Base-by-base conservation (phyloP, 2,113 vertebrate genomes). In the Mus spicilegus region DNA sequence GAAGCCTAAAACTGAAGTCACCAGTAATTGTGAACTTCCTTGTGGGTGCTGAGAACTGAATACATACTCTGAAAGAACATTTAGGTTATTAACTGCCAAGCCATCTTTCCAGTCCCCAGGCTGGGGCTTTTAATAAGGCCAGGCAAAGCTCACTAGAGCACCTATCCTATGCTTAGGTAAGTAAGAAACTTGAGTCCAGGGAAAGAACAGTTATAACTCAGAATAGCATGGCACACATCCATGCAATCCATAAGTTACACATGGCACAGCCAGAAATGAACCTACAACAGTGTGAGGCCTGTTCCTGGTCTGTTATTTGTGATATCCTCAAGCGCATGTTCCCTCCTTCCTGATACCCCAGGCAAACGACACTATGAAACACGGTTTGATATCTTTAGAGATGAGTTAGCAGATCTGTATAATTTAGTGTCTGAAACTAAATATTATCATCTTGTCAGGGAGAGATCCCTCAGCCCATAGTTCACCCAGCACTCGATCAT, bases 371-470 rank as follows among this genome's bases (percentile, higher is more conserved):
- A 30, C 33, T 63, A 1, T 54, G 94, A 80, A 73, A 95, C 95
- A 67, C 8, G 51, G 24, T 36, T 77, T 81, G 24, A 12, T 30
- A 87, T 81, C 81, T 92, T 81, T 24, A 17, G 46, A 19, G 90
- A 92, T 89, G 90, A 95, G 61, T 93, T 51, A 94, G 61, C 81
- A 94, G 96, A 78, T 93, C 36, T 86, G 30, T 58, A 6, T 89
- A 77, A 96, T 91, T 96, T 86, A 85, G 85, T 78, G 82, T 93
- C 91, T 92, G 77, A 77, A 94, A 73, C 80, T 42, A 93, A 95
- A 94, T 94, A 87, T 75, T 89, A 93, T 94, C 93, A 95, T 87
- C 90, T 88, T 95, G 93, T 97, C 93, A 95, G 54, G 67, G 72
- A 89, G 92, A 95, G 67, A 87, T 78, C 76, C 73, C 72, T 97